Evolutionary conservation across 2,113 vertebrate genomes (phyloP), one percentile per base, ranked within the genome.

Genomic region (Periophthalmodon schlosseri): DNA sequence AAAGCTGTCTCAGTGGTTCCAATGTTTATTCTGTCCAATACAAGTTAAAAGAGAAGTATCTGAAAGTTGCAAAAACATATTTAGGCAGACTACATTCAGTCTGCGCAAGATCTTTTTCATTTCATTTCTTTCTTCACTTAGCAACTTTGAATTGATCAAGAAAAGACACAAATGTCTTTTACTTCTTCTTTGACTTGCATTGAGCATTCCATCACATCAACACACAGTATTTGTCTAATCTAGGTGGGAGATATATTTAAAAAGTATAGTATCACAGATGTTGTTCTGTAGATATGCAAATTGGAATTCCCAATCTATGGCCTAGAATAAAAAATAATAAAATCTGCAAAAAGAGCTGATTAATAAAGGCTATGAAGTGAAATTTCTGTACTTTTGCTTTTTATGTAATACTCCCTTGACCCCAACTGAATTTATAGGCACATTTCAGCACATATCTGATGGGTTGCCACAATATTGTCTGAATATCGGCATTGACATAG

Each of bases 1-100:
- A 56, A 79, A 56, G 50, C 68, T 64, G 61, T 39, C 61, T 36
- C 16, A 20, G 33, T 36, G 12, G 60, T 63, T 34, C 5, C 24
- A 7, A 33, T 18, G 6, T 36, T 7, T 64, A 12, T 61, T 23
- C 34, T 63, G 28, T 18, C 33, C 63, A 3, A 64, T 12, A 65
- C 18, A 65, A 36, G 33, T 65, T 65, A n/a, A 65, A 65, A 34
- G 10, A 39, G 28, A 20, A 39, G 33, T 20, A 11, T 36, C 8
- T 34, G 61, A n/a, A 33, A 6, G 33, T 28, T 61, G 15, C 3
- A 36, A 64, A 36, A 34, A 36, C 0, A 18, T 8, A 10, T 36
- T 16, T 16, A 64, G 6, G 0, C 23, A 33, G 58, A 13, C 3
- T 8, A 5, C 23, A 28, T 12, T 24, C 21, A 58, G 49, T 18